Conservation (phyloP, 2,113 vertebrate species). For the Triplophysa rosa region DNA sequence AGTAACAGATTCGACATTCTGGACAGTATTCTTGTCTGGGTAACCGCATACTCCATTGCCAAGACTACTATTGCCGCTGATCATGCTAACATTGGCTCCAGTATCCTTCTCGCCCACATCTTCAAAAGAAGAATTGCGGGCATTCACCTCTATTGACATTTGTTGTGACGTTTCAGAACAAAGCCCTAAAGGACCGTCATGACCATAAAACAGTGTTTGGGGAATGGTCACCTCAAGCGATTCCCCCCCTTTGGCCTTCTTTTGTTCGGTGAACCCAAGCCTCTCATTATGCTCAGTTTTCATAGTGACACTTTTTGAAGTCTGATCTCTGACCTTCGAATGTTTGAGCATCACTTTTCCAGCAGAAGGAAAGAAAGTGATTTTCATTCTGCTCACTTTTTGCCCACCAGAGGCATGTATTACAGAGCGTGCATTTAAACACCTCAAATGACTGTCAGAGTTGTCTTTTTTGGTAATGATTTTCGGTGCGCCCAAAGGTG, state of each 20-base stretch:
- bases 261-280: not conserved
- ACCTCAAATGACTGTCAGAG: not conserved
- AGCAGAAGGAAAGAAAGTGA: constrained; percentile 69
- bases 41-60: not conserved
- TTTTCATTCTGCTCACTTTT: constrained; percentile 72
- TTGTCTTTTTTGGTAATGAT: not conserved
- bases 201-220: constrained; percentile 76
- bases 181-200: constrained; percentile 70
- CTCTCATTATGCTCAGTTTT: too few relatives aligned
- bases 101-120: not conserved
- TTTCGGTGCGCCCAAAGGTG: not conserved
- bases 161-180: constrained; percentile 62
- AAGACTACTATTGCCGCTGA: not conserved
- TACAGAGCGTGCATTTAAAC: not conserved
- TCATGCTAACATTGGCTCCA: not conserved
- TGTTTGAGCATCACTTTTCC: constrained; percentile 49
- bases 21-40: not conserved
- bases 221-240: constrained; percentile 66
- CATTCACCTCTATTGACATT: not conserved
- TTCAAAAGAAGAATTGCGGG: not conserved
- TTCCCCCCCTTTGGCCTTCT: constrained; percentile 32
- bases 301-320: not conserved
- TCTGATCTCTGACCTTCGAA: not conserved
- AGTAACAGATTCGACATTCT: not conserved
- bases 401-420: constrained; percentile 40